Evolutionary conservation across 1,140 invertebrate genomes (phyloP).

Genomic region (Scaptomyza hsui): DNA sequence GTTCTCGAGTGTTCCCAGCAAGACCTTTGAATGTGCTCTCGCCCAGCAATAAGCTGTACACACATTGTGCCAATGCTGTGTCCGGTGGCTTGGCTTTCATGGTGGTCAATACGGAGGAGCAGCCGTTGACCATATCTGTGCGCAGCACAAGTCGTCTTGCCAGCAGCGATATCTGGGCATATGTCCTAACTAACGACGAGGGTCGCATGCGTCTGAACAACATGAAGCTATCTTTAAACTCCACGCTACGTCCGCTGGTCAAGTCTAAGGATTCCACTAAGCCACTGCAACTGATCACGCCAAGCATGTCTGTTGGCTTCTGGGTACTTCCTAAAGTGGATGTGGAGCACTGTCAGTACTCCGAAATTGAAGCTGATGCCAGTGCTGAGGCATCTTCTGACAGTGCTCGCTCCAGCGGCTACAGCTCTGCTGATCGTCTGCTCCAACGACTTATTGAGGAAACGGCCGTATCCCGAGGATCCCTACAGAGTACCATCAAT

Average conservation of each 20-base stretch:
- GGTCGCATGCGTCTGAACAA: conserved; percentile 65
- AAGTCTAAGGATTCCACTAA: conserved; percentile 55
- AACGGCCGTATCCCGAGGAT: conserved; percentile 56
- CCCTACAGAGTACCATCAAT: conserved; percentile 51
- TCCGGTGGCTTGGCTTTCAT: conserved; percentile 77
- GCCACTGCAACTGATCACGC: conserved; percentile 63
- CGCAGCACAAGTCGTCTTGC: conserved; percentile 55
- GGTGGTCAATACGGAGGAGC: conserved; percentile 76
- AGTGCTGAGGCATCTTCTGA: conserved; percentile 41
- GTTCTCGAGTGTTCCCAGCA: conserved; percentile 74
- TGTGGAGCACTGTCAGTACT: conserved; percentile 76
- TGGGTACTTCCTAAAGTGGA: conserved; percentile 77
- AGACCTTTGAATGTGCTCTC: conserved; percentile 61
- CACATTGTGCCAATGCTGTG: conserved; percentile 75
- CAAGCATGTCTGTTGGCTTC: conserved; percentile 75
- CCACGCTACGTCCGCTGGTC: conserved; percentile 61
- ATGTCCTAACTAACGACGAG: conserved; percentile 59
- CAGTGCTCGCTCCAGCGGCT: conserved; percentile 28
- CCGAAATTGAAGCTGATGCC: conserved; percentile 60
- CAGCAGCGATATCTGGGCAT: conserved; percentile 74
- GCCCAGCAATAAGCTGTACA: conserved; percentile 72
- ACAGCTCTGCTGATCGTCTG: conserved; percentile 72
- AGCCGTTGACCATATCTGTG: conserved; percentile 61
- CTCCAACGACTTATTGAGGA: conserved; percentile 76
- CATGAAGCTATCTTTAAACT: conserved; percentile 54